Conservation (phyloP, 53 echinoderm and acorn worm genomes). For the Stichopus horrens region DNA sequence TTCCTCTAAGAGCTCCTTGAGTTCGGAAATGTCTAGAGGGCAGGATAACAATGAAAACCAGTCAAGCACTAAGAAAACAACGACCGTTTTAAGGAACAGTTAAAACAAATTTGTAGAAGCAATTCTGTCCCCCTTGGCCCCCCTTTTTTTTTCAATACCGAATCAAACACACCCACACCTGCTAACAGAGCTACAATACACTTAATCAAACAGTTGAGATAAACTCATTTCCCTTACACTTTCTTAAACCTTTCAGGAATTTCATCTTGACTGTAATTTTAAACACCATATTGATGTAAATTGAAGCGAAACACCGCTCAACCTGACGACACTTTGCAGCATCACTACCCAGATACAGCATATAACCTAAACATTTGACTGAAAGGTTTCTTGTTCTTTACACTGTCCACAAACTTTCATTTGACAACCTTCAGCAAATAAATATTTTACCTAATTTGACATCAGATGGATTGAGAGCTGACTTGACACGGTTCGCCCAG, state of each 20-base stretch:
- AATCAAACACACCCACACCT: too few species aligned
- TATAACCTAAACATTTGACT: not conserved
- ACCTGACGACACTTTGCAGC: not conserved
- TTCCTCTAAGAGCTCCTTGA: constrained; percentile 89
- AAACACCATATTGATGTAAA: not conserved
- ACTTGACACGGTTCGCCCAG: constrained; percentile 96
- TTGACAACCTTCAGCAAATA: not conserved
- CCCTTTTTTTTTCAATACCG: too few species aligned
- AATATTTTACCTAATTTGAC: constrained; percentile 78
- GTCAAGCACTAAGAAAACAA: too few species aligned
- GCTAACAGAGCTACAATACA: too few species aligned
- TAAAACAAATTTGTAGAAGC: too few species aligned
- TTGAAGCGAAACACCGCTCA: not conserved
- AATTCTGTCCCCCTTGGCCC: too few species aligned
- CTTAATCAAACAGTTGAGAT: too few species aligned
- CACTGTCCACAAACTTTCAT: not conserved
- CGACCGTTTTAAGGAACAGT: too few species aligned
- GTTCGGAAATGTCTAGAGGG: constrained; percentile 68
- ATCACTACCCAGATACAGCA: not conserved
- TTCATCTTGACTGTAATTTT: not conserved
- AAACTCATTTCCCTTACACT: too few species aligned
- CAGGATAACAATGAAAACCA: not conserved
- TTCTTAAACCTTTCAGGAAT: too few species aligned
- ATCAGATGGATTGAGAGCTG: constrained; percentile 83
- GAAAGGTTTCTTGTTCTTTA: not conserved